Conservation (phyloP, 2,888 invertebrate genomes). For the Augochlorella aurata region DNA sequence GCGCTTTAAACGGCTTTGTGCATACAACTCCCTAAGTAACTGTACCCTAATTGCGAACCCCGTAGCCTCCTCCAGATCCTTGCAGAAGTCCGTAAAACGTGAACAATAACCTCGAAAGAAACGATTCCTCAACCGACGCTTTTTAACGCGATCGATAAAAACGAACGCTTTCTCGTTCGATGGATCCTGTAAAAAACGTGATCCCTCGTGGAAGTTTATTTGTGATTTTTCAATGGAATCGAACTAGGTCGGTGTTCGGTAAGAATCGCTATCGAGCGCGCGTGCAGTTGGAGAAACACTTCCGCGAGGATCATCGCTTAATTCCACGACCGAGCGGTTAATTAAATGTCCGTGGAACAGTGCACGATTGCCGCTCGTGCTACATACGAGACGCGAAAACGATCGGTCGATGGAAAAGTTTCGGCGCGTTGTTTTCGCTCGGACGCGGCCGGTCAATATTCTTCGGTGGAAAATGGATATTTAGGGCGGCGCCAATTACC, state of each 20-base stretch:
- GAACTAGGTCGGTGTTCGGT: not conserved
- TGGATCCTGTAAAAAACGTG: not conserved
- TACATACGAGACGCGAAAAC: slow-evolving; percentile 34
- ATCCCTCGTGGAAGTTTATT: not conserved
- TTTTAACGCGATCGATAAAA: not conserved
- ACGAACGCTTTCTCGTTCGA: no score
- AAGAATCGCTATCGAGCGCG: not conserved
- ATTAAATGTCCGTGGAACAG: slow-evolving; percentile 31
- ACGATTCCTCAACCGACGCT: no score
- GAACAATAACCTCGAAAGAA: not conserved
- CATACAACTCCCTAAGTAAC: not conserved
- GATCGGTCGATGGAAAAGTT: slow-evolving; percentile 14
- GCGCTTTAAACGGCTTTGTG: no score
- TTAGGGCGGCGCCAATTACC: slow-evolving; percentile 18
- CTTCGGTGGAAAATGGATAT: slow-evolving; percentile 22
- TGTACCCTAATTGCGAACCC: not conserved
- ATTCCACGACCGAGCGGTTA: slow-evolving; percentile 23
- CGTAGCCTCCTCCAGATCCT: not conserved
- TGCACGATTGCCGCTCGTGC: slow-evolving; percentile 30
- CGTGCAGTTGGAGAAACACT: not conserved
- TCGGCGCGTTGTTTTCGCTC: slow-evolving; percentile 11
- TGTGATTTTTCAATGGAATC: not conserved
- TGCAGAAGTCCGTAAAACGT: not conserved
- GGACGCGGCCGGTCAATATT: slow-evolving; percentile 2
- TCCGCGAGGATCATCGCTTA: slow-evolving; percentile 13